A percentile compares a stretch with the other conserved stretches of the same genome.
Evolutionary conservation across 92 coral and sea anemone genomes (phyloP).

Genomic region (Siderastrea radians): DNA sequence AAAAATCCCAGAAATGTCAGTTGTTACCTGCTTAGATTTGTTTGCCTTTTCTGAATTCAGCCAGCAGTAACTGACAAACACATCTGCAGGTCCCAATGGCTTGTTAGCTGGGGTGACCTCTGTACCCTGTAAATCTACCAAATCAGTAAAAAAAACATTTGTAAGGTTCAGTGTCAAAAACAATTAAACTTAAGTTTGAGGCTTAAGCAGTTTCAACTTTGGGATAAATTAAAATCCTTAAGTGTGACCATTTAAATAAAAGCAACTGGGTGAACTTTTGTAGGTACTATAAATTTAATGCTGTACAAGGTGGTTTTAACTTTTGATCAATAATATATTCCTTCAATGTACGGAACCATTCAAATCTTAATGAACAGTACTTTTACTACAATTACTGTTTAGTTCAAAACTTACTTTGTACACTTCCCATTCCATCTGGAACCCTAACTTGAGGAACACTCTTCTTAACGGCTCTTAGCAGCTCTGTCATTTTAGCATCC

Average conservation of each 20-base stretch:
- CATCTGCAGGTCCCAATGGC: conserved; percentile 69
- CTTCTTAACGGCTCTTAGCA: conserved; percentile 77
- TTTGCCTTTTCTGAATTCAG: conserved; percentile 81
- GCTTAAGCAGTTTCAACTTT: neutral
- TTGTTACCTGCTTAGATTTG: conserved; percentile 76
- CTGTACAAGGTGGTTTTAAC: too few relatives aligned
- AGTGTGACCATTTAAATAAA: too few relatives aligned
- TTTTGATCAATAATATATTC: too few relatives aligned
- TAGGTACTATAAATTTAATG: too few relatives aligned
- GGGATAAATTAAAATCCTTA: too few relatives aligned
- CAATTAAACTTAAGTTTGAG: neutral
- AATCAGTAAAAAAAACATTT: neutral
- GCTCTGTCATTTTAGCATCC: conserved; percentile 80
- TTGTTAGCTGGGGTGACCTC: conserved; percentile 12
- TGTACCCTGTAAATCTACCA: conserved; percentile 16
- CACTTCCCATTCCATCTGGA: conserved; percentile 16
- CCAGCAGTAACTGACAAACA: conserved; percentile 97
- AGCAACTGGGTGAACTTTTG: too few relatives aligned
- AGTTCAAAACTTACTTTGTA: conserved; percentile 2
- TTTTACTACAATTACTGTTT: too few relatives aligned
- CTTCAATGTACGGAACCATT: too few relatives aligned
- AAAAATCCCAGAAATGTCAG: neutral
- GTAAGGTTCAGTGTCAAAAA: neutral
- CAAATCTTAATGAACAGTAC: too few relatives aligned
- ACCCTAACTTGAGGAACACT: conserved; percentile 67